phyloP scores from a whole-genome alignment of 1,140 invertebrate genomes.

The Bradynema listronoti region DNA sequence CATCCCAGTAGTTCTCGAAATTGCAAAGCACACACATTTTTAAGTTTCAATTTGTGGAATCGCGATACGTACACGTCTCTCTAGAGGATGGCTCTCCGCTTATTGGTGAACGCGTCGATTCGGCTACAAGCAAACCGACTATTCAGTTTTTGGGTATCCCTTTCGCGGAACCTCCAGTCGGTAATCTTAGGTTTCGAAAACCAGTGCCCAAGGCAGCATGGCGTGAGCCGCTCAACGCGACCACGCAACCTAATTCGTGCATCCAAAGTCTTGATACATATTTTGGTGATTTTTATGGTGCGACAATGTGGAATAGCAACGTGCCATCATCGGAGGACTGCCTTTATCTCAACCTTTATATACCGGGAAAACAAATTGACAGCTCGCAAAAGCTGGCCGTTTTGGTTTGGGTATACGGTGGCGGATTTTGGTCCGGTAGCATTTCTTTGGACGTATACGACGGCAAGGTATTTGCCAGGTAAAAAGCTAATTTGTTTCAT shows the following conservation, averaged over 20 bases:
- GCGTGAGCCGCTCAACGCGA: constrained; percentile 63
- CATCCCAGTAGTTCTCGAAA: too few species aligned
- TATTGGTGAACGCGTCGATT: constrained; percentile 39
- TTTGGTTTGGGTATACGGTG: constrained; percentile 84
- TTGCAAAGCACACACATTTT: background rate
- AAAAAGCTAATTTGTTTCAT: background rate
- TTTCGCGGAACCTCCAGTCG: constrained; percentile 58
- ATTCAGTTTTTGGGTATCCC: constrained; percentile 56
- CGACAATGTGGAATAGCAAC: constrained; percentile 71
- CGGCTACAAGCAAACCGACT: constrained; percentile 45
- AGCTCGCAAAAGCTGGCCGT: constrained; percentile 62
- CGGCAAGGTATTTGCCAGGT: constrained; percentile 58
- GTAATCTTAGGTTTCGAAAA: constrained; percentile 52
- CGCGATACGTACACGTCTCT: constrained; percentile 30
- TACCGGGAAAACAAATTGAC: constrained; percentile 58
- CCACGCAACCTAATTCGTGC: constrained; percentile 66
- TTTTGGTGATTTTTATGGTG: constrained; percentile 61
- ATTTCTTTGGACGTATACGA: constrained; percentile 70
- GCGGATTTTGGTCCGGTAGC: constrained; percentile 68
- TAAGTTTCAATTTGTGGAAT: constrained; percentile 19
- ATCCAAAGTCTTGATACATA: constrained; percentile 50
- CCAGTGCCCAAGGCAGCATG: constrained; percentile 54
- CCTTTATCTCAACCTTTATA: constrained; percentile 84
- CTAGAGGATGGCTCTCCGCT: constrained; percentile 54
- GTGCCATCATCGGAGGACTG: constrained; percentile 75